Evolutionary conservation across 2,888 invertebrate genomes (phyloP), one percentile per base, ranked within the genome.

Genomic region (Acholoe squamosa): DNA sequence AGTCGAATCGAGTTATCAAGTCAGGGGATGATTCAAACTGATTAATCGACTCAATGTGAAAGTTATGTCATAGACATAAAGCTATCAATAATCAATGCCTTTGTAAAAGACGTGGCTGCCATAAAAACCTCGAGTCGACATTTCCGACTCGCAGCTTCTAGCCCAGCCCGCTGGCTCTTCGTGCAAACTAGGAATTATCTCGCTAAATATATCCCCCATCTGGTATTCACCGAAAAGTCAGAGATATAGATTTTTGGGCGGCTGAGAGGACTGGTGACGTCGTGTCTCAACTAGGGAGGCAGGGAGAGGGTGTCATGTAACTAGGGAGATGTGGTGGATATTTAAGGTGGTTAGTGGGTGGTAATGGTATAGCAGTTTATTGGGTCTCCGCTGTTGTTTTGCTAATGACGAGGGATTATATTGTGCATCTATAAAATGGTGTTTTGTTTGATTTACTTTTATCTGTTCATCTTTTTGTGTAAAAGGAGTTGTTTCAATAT

Each of bases 11-110:
- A 34, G 80, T 80, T 80, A 80, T 80, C 80, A 80, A 80, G 34
- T 43, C 34, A 19, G 16, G 80, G 22, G 19, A 12, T 14, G 43
- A 43, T 43, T 43, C 16, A 22, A 33, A 43, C 80, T 80, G 80
- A 80, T 80, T 80, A 80, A 80, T 80, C 80, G 80, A 34, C 80
- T 33, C 34, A 43, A 80, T 80, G 80, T 43, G 43, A 80, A 80
- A 80, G 80, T 80, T 80, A 80, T 43, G 80, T 80, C 80, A 80
- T 43, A 80, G 80, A 80, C 80, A 80, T n/a, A 80, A 43, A 43
- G 16, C 43, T 80, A 34, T 80, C 80, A 80, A 80, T 80, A 80
- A 80, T 80, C 80, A 80, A 80, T 80, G 80, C 1, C 43, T 25
- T 43, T 33, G 34, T 19, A 43, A 25, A 19, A 80, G 80, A 43